Evolutionary conservation across 2,113 vertebrate species (phyloP), one percentile per base, ranked within the genome.

Genomic region (Xiphorhynchus elegans): DNA sequence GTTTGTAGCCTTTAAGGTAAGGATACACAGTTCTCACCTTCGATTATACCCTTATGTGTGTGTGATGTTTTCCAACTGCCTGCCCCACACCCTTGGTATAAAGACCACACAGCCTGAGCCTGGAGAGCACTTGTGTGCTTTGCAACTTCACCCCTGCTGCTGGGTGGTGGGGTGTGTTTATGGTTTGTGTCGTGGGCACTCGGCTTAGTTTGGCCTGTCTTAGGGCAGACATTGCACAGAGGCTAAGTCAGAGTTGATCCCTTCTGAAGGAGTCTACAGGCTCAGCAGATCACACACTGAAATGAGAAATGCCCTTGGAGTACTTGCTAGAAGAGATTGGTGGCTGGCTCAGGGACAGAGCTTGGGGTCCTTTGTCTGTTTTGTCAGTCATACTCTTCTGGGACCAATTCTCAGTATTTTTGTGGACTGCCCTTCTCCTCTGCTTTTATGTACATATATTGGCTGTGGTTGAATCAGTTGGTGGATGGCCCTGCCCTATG

Each of bases 201-300:
- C 0, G 2, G 40, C n/a, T 55, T 13, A 31, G 13, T 19, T 17
- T 59, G 75, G 14, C 37, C 42, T 67, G 5, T 59, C 50, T 29
- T 40, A 55, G 40, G 59, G 46, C 47, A 79, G 24, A 26, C 4
- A 7, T 58, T 0, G 0, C 2, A 29, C 49, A 73, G 29, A 64
- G 59, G 31, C 50, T 3, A 8, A 62, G 66, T 18, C 69, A 68
- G 66, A 64, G 70, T 5, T 28, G 49, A 39, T 76, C 21, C n/a
- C 39, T 79, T 56, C n/a, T 44, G n/a, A 53, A 56, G n/a, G 24
- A 91, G 70, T 66, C 33, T 33, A 23, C 13, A 26, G 14, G 25
- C 76, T 74, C 68, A 44, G 55, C 42, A 87, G 3, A 21, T 74
- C 58, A 37, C 29, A 47, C 7, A 31, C 19, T 40, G 13, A 37